Evolutionary conservation across 2,797 vertebrate genomes (phyloP).

Genomic region (Taenioides sp.): DNA sequence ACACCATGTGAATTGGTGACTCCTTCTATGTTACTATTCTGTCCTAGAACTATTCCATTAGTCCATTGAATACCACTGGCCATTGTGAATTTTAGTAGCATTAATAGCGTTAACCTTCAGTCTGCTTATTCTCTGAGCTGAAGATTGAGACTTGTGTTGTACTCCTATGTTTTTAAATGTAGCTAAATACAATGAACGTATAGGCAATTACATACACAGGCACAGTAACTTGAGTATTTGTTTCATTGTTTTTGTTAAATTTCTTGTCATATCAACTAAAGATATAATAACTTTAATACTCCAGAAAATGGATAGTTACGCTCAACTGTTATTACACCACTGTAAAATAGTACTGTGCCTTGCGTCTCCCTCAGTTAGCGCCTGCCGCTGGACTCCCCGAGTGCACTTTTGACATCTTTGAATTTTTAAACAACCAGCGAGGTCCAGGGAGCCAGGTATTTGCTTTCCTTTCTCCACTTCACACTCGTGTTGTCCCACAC

Average conservation of each 20-base stretch:
- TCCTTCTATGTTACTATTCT: not conserved
- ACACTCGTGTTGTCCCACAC: constrained; percentile 13
- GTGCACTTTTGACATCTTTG: constrained; percentile 63
- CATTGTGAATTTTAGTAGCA: no score
- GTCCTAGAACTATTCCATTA: not conserved
- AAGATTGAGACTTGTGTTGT: no score
- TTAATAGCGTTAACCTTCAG: no score
- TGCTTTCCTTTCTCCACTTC: constrained; percentile 20
- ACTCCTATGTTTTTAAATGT: no score
- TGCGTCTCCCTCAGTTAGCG: constrained; percentile 39
- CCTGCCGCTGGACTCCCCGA: constrained; percentile 51
- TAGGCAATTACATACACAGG: no score
- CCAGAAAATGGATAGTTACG: not conserved
- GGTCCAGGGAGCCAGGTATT: constrained; percentile 44
- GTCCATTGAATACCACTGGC: no score
- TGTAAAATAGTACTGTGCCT: not conserved
- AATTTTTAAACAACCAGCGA: constrained; percentile 59
- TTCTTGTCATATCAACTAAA: not conserved
- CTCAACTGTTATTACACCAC: no score
- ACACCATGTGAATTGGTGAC: no score
- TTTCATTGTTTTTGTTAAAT: not conserved
- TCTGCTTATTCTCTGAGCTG: no score
- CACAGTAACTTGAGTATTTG: not conserved
- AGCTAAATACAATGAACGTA: no score
- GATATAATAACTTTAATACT: not conserved